Base-by-base conservation (phyloP, 2,113 vertebrate genomes). In the Antigone vipio region DNA sequence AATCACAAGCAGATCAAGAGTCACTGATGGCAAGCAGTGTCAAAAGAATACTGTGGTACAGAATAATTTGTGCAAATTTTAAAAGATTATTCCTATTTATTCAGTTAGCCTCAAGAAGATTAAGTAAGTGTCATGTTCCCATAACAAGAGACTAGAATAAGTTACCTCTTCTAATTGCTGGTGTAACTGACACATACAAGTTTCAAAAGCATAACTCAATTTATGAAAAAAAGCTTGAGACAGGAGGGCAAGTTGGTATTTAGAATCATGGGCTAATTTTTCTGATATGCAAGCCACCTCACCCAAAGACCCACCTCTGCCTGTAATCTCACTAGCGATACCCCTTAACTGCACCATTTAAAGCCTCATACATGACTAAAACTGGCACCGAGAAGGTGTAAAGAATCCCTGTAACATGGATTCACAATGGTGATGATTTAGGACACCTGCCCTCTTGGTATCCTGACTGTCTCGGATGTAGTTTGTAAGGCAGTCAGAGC, bases 11-110 rank as follows among this genome's bases (percentile, higher is more conserved):
- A 86, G 89, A 92, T 91, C 68, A 86, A 55, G 77, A 95, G 88
- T 84, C 88, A 95, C 80, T 14, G 30, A 56, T 2, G 47, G 27
- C 35, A 75, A 96, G 32, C 6, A 49, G 59, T 72, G 85, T 94
- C 84, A 95, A 95, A 93, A 92, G 83, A 78, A 95, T 83, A 80
- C 77, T 76, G 89, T 85, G 80, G 86, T 90, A 74, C 72, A 72
- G 80, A 95, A 96, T 74, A 85, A 89, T 93, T 85, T 90, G 89
- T 90, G 93, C 82, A 88, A 92, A 91, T 96, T 97, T 96, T 26
- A 86, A 95, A 83, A 91, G 92, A 95, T 82, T 88, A 94, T 66
- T 92, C 82, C 82, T 95, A 89, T 95, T 96, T 77, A 35, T 87
- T 95, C 32, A 12, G 50, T 83, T 71, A 79, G 87, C 63, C 82